phyloP scores from a whole-genome alignment of 2,797 vertebrate genomes.

The Enteromius fasciolatus region DNA sequence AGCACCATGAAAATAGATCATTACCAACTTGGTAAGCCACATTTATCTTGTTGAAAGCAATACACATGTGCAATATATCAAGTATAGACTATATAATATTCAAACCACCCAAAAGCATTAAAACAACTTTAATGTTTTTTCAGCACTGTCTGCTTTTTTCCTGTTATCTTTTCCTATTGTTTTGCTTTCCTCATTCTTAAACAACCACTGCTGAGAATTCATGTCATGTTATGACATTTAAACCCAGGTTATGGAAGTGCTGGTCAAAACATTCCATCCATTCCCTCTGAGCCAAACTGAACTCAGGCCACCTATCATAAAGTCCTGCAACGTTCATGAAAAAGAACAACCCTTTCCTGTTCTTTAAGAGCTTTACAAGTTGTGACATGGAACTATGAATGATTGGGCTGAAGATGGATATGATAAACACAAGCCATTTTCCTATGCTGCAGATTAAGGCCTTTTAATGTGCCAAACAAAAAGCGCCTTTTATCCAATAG shows the following conservation, averaged over 20 bases:
- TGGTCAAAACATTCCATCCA: constrained; percentile 26
- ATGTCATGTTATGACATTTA: constrained; percentile 26
- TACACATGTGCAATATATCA: neutral
- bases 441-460: constrained; percentile 38
- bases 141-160: neutral
- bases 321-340: constrained; percentile 41
- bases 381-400: constrained; percentile 25
- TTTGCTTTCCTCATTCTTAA: constrained; percentile 18
- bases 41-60: neutral
- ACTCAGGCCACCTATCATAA: constrained; percentile 14
- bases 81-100: neutral
- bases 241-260: constrained; percentile 13
- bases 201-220: constrained; percentile 2
- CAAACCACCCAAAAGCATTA: neutral
- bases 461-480: constrained; percentile 32
- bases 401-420: constrained; percentile 27
- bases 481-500: constrained; percentile 49
- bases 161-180: constrained; percentile 26
- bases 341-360: constrained; percentile 43
- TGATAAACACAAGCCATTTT: constrained; percentile 36
- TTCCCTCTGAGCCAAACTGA: constrained; percentile 15
- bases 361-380: constrained; percentile 40
- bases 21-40: constrained; percentile 91
- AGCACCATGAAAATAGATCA: constrained; percentile 99
- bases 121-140: neutral